Base-by-base conservation (phyloP, 2,797 vertebrate species). In the Rhinella marina region DNA sequence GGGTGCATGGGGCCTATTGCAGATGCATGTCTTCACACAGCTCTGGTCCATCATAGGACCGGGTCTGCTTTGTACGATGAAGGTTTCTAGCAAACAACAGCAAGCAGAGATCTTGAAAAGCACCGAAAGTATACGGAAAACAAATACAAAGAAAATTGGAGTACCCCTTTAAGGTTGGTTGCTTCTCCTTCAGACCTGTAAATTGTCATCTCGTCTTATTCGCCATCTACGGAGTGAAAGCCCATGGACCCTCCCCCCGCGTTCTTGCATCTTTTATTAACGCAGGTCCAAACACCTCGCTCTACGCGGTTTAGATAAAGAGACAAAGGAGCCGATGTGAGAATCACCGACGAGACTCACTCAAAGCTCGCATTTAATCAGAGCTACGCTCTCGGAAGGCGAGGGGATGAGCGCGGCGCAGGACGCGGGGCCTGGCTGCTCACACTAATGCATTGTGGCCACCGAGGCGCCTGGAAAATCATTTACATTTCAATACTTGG, bases 401-500 rank as follows among this genome's bases (percentile, higher is more conserved):
- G 87, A 91, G 87, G 68, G 59, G 32, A 77, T 90, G 86, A 89
- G 68, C 62, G 90, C 73, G 17, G 86, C 12, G 19, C 59, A 59
- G 54, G 79, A 1, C 83, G 17, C 57, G 8, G 61, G 78, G 66
- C 59, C 61, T 54, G 88, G 70, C 88, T n/a, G 57, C 72, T 1
- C 68, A 57, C 77, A 57, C 77, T 41, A 56, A 77, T 29, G 84
- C 62, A 89, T 89, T 82, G 88, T 89, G 72, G 59, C 19, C 70
- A 10, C 59, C 10, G 11, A 64, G 61, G 61, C 27, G 86, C 72
- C 72, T 41, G 7, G 13, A 56, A 82, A 72, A 66, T 68, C 62
- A 89, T 89, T 89, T 89, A 86, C 88, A 89, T 89, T 89, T 89
- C 84, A 89, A 86, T 89, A 70, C 84, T 27, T 82, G 79, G 78